Evolutionary conservation across 2,888 invertebrate species (phyloP).

Genomic region (Cordilura impudica): DNA sequence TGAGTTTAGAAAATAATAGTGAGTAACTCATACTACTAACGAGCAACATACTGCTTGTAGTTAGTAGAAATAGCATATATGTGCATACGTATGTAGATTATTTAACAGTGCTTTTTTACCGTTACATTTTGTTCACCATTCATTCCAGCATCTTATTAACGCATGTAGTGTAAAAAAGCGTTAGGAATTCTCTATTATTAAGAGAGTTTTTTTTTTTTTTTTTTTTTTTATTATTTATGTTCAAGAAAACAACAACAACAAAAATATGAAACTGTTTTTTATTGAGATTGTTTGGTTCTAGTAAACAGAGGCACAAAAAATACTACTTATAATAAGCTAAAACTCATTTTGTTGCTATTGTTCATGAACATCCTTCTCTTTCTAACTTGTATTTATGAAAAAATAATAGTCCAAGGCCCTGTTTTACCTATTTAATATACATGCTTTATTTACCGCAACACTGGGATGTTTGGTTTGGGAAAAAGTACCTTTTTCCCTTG

Average conservation of each 20-base stretch:
- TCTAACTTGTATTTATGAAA: neutral
- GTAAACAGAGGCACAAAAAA: neutral
- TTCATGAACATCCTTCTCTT: slow-evolving; percentile 41
- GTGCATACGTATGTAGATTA: neutral
- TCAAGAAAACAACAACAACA: too few species aligned
- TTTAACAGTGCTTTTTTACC: neutral
- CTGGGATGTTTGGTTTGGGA: too few species aligned
- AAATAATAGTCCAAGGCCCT: neutral
- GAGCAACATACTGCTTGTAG: slow-evolving; percentile 30
- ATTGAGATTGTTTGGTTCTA: neutral
- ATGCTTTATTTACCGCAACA: neutral
- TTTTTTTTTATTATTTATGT: too few species aligned
- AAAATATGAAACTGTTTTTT: neutral
- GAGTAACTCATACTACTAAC: neutral
- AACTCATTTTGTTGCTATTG: slow-evolving; percentile 21
- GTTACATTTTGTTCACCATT: slow-evolving; percentile 48
- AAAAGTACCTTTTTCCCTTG: too few species aligned
- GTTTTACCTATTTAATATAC: neutral
- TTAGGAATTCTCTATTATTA: neutral
- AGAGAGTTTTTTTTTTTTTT: too few species aligned
- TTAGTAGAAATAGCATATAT: slow-evolving; percentile 21
- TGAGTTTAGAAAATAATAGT: neutral
- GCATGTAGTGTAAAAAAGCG: slow-evolving; percentile 64
- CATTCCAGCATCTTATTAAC: slow-evolving; percentile 67
- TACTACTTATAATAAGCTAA: slow-evolving; percentile 26